Percentiles rank a stretch among this genome's conserved stretches.
These are phyloP conservation scores for Nephrotoma guestfalica DNA, from an alignment of 2,888 invertebrate species.

Conservation along the genomic window DNA sequence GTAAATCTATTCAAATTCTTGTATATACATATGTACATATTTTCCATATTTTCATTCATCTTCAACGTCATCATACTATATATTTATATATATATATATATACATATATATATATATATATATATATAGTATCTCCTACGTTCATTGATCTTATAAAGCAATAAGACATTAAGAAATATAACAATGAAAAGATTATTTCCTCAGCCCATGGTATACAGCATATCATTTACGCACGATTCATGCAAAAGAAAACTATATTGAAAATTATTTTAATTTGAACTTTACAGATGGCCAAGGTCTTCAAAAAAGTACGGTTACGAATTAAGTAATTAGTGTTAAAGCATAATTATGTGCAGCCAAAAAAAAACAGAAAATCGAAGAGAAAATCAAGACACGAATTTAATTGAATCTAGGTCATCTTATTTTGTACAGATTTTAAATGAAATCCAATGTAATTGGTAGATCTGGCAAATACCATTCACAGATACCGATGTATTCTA, in stretches of 20 bases:
- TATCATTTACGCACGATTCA: neutral
- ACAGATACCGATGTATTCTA: neutral
- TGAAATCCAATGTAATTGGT: neutral
- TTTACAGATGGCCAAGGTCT: neutral
- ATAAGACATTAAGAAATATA: neutral
- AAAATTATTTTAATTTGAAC: neutral
- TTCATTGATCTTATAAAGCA: neutral
- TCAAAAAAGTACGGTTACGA: neutral
- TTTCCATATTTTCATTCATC: neutral
- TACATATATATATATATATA: too few species aligned
- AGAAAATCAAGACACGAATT: neutral
- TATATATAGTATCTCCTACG: neutral
- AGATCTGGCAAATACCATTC: neutral
- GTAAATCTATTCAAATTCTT: too few species aligned
- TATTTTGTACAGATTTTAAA: neutral
- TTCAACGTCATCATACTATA: neutral
- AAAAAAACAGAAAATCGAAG: neutral
- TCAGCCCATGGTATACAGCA: neutral
- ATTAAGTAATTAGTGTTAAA: neutral
- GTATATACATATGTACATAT: too few species aligned
- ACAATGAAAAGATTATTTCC: neutral
- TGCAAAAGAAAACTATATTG: neutral
- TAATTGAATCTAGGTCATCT: neutral
- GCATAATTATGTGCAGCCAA: neutral
- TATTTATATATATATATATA: too few species aligned